Evolutionary conservation across 2,113 vertebrate genomes (phyloP), one percentile per base, ranked within the genome.

Genomic region (Notiomystis cincta): DNA sequence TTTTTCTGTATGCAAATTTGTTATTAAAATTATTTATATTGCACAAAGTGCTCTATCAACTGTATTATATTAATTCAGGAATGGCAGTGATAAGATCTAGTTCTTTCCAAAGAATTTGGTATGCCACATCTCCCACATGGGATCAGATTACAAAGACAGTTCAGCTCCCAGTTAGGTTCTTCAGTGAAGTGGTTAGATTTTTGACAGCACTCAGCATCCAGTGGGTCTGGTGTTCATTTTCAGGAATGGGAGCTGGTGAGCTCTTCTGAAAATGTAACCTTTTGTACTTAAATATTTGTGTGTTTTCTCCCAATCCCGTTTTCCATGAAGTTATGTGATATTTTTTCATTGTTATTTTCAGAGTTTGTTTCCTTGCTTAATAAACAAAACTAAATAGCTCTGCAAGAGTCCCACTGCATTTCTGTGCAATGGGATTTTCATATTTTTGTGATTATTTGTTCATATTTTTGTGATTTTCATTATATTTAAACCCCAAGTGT

Each of bases 171-270:
- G 50, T 83, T 81, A 81, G 82, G 58, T 60, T 89, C 50, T 66
- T 86, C 67, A 90, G 76, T 85, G 73, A 94, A 93, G 85, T 95
- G 87, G 89, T 89, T 93, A 84, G 80, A 81, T 87, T 94, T 93
- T 91, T 95, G 77, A 67, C 89, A 93, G 56, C 28, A 44, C 67
- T 90, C 71, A 80, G 47, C 53, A 82, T 88, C 66, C 66, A 92
- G 13, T 71, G 50, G 44, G 51, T 86, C 86, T 95, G 89, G 51
- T 92, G 71, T 70, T 93, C 67, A 89, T 95, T 95, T 92, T 95
- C 80, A 95, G 93, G 80, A 95, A 82, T 60, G 67, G 67, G 61
- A 90, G 33, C 47, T 90, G 44, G 50, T 90, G 60, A 90, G 23
- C 67, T 70, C 33, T 89, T 89, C 56, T 92, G 82, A 81, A 95